Base-by-base conservation (phyloP, 2,888 invertebrate species). In the Hoplodrina ambigua region DNA sequence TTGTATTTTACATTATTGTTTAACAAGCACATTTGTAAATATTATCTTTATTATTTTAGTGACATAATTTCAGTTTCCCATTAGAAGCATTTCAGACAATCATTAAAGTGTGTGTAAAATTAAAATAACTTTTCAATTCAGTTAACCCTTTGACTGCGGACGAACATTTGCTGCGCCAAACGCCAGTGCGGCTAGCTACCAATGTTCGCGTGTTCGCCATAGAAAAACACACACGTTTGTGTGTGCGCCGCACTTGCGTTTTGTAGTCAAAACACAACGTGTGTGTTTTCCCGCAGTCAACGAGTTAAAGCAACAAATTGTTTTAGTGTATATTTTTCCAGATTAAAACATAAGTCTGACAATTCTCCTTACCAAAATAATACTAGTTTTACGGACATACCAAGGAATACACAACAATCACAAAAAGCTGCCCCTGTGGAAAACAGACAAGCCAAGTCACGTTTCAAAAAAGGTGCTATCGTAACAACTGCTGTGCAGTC, bases 401-500 rank as follows among this genome's bases (percentile, higher is more conserved):
- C 96, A 50, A 87, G 90, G 67, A 94, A 92, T 72, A 91, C 90
- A 75, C 89, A 89, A 69, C 82, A 82, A 59, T 57, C 80, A 55
- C 92, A 90, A 78, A 94, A 91, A 86, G 68, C 81, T 3, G 89
- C 80, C 49, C 85, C 85, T 59, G 73, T 71, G 72, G 94, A 91
- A 76, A 89, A 72, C 56, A 90, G 89, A 78, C 90, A 91, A 78
- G 88, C 91, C 10, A 95, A 94, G 79, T 90, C 90, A 69, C 96
- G 96, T 75, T 97, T 97, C 84, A 96, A 96, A 84, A 97, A 97
- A 81, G 93, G 96, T 71, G 97, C 96, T 25, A 93, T 96, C 75
- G 96, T 97, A 0, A 96, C 97, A 41, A 96, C 97, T 15, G 96
- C 97, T 3, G 88, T 96, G 44, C 96, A 96, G 86, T 91, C 87